Percentiles rank a stretch among this genome's conserved stretches.
Conservation (phyloP, 2,797 vertebrate genomes). For the Kryptolebias ocellatus region DNA sequence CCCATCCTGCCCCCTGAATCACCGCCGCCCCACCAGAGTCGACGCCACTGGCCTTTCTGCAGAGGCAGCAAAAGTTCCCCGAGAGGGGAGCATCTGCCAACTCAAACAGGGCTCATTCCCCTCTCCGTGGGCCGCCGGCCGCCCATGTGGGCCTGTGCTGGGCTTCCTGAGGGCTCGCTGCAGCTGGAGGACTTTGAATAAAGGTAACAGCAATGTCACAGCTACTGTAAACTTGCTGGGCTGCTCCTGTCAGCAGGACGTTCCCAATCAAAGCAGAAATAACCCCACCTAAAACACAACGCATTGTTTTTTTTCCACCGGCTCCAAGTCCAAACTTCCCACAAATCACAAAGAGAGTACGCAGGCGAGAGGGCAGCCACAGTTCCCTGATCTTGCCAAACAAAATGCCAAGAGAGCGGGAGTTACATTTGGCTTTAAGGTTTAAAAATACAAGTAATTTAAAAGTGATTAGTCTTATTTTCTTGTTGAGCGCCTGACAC, state of each 20-base stretch:
- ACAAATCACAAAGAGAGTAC: slow-evolving; percentile 74
- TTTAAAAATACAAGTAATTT: slow-evolving; percentile 78
- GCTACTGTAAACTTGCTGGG: slow-evolving; percentile 90
- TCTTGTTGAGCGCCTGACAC: slow-evolving; percentile 81
- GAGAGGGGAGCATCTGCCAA: slow-evolving; percentile 91
- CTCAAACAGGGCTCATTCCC: slow-evolving; percentile 87
- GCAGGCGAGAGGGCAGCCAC: slow-evolving; percentile 66
- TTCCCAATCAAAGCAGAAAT: slow-evolving; percentile 85
- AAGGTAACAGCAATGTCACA: slow-evolving; percentile 92
- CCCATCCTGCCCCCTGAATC: slow-evolving; percentile 89
- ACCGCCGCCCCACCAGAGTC: slow-evolving; percentile 78
- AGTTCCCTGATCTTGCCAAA: slow-evolving; percentile 74
- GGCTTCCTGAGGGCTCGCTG: slow-evolving; percentile 94
- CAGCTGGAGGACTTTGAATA: slow-evolving; percentile 92
- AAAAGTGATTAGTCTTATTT: slow-evolving; percentile 83
- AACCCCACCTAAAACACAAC: slow-evolving; percentile 79
- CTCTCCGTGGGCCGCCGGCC: slow-evolving; percentile 62
- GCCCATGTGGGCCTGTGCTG: slow-evolving; percentile 87
- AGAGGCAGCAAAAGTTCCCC: slow-evolving; percentile 93
- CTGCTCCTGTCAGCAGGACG: slow-evolving; percentile 85
- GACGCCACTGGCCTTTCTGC: slow-evolving; percentile 91
- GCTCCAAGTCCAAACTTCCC: slow-evolving; percentile 70
- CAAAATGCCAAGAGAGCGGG: slow-evolving; percentile 76
- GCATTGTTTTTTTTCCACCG: slow-evolving; percentile 64
- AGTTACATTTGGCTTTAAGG: slow-evolving; percentile 73